Conservation (phyloP, 2,113 vertebrate genomes). For the Smithornis capensis region DNA sequence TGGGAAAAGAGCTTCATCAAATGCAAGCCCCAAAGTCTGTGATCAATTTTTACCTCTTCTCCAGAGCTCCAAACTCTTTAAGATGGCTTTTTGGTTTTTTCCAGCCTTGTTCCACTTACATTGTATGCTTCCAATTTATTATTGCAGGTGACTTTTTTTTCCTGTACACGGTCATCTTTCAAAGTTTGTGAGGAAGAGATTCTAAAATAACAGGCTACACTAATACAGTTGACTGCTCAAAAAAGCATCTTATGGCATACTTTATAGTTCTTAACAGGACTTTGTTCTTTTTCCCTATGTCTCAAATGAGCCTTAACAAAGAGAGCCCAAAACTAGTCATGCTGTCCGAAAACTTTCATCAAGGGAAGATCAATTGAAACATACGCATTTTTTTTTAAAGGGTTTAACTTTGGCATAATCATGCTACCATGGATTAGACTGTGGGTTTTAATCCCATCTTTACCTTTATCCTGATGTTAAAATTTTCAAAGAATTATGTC, state of each 20-base stretch:
- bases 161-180: neutral
- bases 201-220: neutral
- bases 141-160: neutral
- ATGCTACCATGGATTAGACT: neutral
- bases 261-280: neutral
- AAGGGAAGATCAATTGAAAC: neutral
- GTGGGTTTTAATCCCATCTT: neutral
- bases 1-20: neutral
- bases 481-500: neutral
- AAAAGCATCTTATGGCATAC: neutral
- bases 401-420: neutral
- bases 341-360: neutral
- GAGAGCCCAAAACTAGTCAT: neutral
- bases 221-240: neutral
- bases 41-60: neutral
- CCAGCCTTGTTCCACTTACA: neutral
- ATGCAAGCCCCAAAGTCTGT: neutral
- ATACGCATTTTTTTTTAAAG: neutral
- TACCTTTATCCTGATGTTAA: neutral
- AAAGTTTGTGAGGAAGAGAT: neutral
- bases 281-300: neutral
- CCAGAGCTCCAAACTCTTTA: neutral
- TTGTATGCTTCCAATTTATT: neutral
- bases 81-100: neutral
- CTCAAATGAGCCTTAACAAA: neutral